A percentile compares a stretch with the other conserved stretches of the same genome.
Evolutionary conservation across 2,797 vertebrate genomes (phyloP).

Genomic region (Danio albolineatus): DNA sequence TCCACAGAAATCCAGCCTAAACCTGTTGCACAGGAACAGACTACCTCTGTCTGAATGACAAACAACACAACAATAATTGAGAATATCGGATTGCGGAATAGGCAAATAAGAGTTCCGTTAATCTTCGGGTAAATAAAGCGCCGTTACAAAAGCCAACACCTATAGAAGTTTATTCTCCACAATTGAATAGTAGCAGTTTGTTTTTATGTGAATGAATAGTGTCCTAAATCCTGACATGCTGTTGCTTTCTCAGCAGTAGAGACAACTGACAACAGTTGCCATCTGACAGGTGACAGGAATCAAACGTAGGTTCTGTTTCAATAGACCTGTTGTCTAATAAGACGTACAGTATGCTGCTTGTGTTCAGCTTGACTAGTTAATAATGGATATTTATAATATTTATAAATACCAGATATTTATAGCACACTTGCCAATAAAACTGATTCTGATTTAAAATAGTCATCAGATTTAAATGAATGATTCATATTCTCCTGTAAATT

Average conservation of each 20-base stretch:
- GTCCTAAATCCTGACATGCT: constrained; percentile 1
- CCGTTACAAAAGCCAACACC: constrained; percentile 10
- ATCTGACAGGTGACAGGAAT: constrained; percentile 55
- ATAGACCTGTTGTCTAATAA: not conserved
- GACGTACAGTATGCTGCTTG: not conserved
- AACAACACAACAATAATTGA: not conserved
- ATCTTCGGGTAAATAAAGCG: constrained; percentile 15
- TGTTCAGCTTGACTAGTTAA: not conserved
- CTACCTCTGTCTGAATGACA: not conserved
- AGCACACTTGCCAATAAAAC: too few relatives aligned
- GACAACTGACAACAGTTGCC: constrained; percentile 60
- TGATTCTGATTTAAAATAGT: constrained; percentile 9
- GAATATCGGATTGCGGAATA: not conserved
- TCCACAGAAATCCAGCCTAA: not conserved
- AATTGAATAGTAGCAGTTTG: not conserved
- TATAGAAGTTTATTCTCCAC: not conserved
- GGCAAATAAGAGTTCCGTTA: not conserved
- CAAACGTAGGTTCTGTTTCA: constrained; percentile 17
- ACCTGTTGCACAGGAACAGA: not conserved
- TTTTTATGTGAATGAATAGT: constrained; percentile 17
- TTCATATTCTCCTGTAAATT: not conserved
- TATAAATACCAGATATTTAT: too few relatives aligned
- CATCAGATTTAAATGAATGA: not conserved
- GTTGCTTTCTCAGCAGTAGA: constrained; percentile 9
- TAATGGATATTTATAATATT: not conserved